Conservation (phyloP, 1,140 invertebrate genomes). For the Leptinotarsa undecemlineata region DNA sequence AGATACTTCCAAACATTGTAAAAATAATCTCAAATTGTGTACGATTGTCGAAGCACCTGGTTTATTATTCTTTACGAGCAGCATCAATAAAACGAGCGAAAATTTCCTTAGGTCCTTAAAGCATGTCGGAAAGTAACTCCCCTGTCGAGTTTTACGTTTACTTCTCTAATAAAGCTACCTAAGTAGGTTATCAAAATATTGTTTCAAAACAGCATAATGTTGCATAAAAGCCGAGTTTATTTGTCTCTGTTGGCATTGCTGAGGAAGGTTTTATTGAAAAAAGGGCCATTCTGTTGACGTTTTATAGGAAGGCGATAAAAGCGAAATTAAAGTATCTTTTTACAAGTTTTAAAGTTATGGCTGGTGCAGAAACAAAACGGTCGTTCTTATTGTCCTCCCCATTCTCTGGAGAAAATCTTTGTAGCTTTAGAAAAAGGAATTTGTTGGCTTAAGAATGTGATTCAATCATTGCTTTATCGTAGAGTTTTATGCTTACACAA, state of each 20-base stretch:
- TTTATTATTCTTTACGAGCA: not conserved
- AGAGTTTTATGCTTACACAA: too few relatives aligned
- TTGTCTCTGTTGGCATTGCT: not conserved
- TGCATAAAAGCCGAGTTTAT: constrained; percentile 1
- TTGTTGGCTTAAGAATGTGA: too few relatives aligned
- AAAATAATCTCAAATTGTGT: not conserved
- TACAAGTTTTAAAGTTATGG: not conserved
- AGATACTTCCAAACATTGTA: too few relatives aligned
- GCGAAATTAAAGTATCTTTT: not conserved
- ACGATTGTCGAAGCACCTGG: constrained; percentile 2
- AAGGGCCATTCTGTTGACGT: not conserved
- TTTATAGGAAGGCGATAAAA: constrained; percentile 2
- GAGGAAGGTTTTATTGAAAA: not conserved
- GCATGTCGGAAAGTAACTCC: not conserved
- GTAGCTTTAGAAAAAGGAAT: too few relatives aligned
- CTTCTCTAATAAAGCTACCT: not conserved
- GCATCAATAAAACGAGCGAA: not conserved
- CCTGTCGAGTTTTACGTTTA: not conserved
- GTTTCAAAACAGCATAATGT: constrained; percentile 3
- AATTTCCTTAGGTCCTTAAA: not conserved
- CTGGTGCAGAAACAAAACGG: not conserved
- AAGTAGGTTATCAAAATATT: constrained; percentile 8
- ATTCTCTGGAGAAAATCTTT: too few relatives aligned
- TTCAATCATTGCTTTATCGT: too few relatives aligned
- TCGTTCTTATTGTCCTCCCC: not conserved